A percentile compares a stretch with the other conserved stretches of the same genome.
These are phyloP conservation scores for Poeciliopsis paucimaculata DNA, from an alignment of 2,797 vertebrate species.

Conservation along the genomic window DNA sequence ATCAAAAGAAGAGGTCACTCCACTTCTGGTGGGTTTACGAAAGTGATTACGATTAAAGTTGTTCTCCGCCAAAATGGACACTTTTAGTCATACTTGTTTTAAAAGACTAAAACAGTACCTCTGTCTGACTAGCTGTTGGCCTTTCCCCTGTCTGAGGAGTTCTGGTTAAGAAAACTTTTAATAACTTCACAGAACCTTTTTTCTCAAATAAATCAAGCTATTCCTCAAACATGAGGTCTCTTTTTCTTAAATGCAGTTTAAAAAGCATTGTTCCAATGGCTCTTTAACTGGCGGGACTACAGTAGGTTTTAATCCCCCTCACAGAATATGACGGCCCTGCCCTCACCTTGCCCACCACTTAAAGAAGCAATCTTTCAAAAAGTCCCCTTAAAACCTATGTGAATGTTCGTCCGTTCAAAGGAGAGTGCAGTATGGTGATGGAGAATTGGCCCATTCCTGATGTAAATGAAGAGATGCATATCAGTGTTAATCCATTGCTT, in stretches of 20 bases:
- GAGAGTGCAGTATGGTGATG: constrained; percentile 76
- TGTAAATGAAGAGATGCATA: constrained; percentile 90
- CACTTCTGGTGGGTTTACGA: neutral
- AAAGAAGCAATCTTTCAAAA: constrained; percentile 87
- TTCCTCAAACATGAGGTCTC: constrained; percentile 39
- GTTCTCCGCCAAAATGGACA: neutral
- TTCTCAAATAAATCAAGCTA: neutral
- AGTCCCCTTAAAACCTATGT: constrained; percentile 80
- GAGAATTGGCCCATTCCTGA: constrained; percentile 82
- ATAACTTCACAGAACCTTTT: neutral
- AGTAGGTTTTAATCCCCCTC: constrained; percentile 76
- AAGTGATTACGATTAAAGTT: neutral
- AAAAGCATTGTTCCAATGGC: constrained; percentile 54
- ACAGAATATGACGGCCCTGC: constrained; percentile 79
- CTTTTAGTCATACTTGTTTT: neutral
- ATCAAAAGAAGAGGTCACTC: neutral
- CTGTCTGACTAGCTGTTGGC: neutral
- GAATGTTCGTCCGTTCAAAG: constrained; percentile 75
- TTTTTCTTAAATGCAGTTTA: constrained; percentile 53
- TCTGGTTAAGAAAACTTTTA: constrained; percentile 3
- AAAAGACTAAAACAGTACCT: neutral
- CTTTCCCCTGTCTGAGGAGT: neutral
- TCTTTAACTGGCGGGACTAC: constrained; percentile 57
- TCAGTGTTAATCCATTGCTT: constrained; percentile 88
- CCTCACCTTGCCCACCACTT: constrained; percentile 87